Conservation (phyloP, 92 coral and sea anemone genomes). For the Metridium senile region DNA sequence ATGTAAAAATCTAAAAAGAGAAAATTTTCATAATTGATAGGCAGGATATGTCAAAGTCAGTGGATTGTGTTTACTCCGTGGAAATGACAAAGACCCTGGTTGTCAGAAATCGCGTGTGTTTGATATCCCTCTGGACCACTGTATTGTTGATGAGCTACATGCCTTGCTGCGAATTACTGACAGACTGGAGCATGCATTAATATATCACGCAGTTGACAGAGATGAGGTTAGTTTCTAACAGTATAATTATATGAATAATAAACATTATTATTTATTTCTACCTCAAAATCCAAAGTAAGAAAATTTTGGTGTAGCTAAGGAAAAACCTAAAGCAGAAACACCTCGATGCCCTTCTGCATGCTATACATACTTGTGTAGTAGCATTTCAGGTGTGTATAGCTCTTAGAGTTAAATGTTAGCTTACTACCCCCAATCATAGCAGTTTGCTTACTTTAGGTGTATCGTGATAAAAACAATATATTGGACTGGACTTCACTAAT, state of each 20-base stretch:
- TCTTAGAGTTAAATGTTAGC: no score
- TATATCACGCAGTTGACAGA: conserved; percentile 31
- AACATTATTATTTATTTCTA: not conserved
- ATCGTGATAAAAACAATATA: conserved; percentile 31
- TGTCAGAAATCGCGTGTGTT: no score
- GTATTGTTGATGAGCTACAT: conserved; percentile 40
- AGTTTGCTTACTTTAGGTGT: no score
- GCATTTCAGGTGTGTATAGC: conserved; percentile 35
- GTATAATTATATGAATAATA: no score
- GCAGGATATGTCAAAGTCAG: no score
- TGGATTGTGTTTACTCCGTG: no score
- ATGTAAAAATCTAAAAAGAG: no score
- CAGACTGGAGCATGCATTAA: conserved; percentile 33
- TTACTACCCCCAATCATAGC: no score
- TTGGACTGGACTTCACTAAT: conserved; percentile 30
- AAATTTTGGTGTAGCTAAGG: conserved; percentile 37
- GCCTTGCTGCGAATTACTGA: conserved; percentile 30
- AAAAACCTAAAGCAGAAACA: conserved; percentile 28
- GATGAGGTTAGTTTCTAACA: conserved; percentile 35
- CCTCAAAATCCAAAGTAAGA: conserved; percentile 34
- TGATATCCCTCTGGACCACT: no score
- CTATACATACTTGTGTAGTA: conserved; percentile 30
- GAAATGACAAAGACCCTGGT: no score
- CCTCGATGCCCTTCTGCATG: conserved; percentile 13
- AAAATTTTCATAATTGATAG: no score